Evolutionary conservation across 2,888 invertebrate genomes (phyloP).

Genomic region (Cosmia pyralina): DNA sequence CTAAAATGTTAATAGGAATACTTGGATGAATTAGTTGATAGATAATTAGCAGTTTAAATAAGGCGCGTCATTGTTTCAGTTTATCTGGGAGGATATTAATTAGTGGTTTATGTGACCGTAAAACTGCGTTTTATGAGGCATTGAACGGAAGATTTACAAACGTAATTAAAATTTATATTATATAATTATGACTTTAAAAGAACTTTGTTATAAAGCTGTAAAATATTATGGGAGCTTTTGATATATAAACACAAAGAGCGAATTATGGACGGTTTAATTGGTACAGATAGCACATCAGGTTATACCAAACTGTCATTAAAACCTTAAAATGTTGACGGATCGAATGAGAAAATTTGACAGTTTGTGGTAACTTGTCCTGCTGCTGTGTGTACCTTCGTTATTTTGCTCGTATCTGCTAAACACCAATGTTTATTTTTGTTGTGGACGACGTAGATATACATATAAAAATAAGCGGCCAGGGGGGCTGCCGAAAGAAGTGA

Average conservation of each 20-base stretch:
- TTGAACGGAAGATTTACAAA: constrained; percentile 43
- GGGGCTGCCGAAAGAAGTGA: too few species aligned
- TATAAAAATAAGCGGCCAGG: background rate
- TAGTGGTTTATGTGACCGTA: constrained; percentile 39
- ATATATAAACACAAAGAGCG: constrained; percentile 12
- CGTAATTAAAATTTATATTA: constrained; percentile 21
- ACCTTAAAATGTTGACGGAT: too few species aligned
- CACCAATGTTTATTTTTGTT: background rate
- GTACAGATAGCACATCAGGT: too few species aligned
- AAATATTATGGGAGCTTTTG: constrained; percentile 8
- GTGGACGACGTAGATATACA: too few species aligned
- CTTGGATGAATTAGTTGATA: constrained; percentile 71
- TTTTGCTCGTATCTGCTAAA: background rate
- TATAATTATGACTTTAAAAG: constrained; percentile 24
- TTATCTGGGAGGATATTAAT: constrained; percentile 53
- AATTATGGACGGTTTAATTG: constrained; percentile 9
- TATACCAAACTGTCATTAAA: too few species aligned
- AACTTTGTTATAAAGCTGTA: constrained; percentile 6
- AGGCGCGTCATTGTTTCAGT: constrained; percentile 56
- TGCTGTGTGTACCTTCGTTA: background rate
- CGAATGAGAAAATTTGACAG: too few species aligned
- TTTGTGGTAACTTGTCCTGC: too few species aligned
- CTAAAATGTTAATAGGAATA: constrained; percentile 75
- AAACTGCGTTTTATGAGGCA: constrained; percentile 45
- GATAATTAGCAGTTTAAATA: constrained; percentile 67